Evolutionary conservation across 2,797 vertebrate species (phyloP).

Genomic region (Lutjanus campechanus): DNA sequence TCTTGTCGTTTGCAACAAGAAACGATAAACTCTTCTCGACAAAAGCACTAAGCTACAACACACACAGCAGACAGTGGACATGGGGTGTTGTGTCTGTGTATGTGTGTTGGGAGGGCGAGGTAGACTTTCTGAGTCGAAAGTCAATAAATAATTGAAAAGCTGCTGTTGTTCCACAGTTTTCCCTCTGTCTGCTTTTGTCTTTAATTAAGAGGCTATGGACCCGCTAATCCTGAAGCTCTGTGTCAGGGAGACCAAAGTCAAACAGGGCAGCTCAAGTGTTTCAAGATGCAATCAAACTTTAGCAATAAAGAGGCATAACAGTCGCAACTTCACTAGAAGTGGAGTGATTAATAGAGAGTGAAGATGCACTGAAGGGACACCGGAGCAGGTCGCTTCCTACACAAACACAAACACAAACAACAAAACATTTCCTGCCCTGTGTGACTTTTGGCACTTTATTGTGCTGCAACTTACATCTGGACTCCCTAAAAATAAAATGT

Average conservation of each 20-base stretch:
- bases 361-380: neutral
- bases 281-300: conserved; percentile 63
- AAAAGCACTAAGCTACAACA: conserved; percentile 12
- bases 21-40: conserved; percentile 16
- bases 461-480: neutral
- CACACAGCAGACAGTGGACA: conserved; percentile 11
- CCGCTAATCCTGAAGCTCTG: conserved; percentile 67
- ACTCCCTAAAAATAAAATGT: neutral
- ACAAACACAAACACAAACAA: neutral
- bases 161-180: conserved; percentile 61
- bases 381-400: neutral
- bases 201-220: conserved; percentile 78
- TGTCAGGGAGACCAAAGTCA: conserved; percentile 68
- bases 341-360: conserved; percentile 22
- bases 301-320: conserved; percentile 33
- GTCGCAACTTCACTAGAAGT: neutral
- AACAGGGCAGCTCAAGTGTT: conserved; percentile 52
- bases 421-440: neutral
- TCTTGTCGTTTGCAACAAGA: conserved; percentile 7
- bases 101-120: conserved; percentile 22
- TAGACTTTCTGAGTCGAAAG: conserved; percentile 47
- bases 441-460: neutral
- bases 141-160: conserved; percentile 82
- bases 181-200: conserved; percentile 63
- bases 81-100: conserved; percentile 7